These are phyloP conservation scores for Philereme transversata DNA, from an alignment of 2,888 invertebrate species.

Conservation along the genomic window DNA sequence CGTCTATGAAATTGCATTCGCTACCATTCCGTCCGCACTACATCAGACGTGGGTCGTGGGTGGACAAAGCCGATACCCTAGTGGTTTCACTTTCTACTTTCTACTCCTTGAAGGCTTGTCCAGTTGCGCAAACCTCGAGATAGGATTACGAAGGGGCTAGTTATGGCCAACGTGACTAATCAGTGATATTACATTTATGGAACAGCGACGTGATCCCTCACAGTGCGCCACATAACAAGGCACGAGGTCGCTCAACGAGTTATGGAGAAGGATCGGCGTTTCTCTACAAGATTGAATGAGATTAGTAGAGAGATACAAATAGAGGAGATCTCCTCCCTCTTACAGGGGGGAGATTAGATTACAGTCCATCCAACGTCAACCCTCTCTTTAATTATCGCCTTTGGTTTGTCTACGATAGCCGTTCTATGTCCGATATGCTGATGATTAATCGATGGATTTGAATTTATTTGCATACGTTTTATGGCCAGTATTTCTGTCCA, in stretches of 20 bases:
- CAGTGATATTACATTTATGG: not conserved
- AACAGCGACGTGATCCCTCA: no score
- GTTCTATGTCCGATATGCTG: no score
- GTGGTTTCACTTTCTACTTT: slow-evolving; percentile 71
- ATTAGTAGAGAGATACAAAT: no score
- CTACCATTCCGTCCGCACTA: slow-evolving; percentile 1
- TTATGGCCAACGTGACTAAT: slow-evolving; percentile 31
- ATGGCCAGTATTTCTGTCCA: not conserved
- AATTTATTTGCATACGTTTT: slow-evolving; percentile 25
- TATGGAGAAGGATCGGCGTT: no score
- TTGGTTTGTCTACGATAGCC: no score
- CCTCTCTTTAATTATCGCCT: no score
- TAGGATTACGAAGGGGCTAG: slow-evolving; percentile 33
- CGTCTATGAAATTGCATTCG: slow-evolving; percentile 4
- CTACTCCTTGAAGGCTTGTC: slow-evolving; percentile 63
- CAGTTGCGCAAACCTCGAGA: slow-evolving; percentile 51
- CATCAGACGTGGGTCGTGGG: slow-evolving; percentile 23
- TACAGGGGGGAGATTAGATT: no score
- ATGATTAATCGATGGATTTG: not conserved
- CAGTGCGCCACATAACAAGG: no score
- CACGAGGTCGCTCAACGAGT: no score
- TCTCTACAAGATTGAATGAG: no score
- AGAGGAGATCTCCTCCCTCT: no score
- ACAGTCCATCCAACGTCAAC: no score
- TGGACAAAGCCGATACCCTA: slow-evolving; percentile 40